Percentiles rank a stretch among this genome's conserved stretches.
phyloP scores from a whole-genome alignment of 2,888 invertebrate genomes.

The Eilema depressum region DNA sequence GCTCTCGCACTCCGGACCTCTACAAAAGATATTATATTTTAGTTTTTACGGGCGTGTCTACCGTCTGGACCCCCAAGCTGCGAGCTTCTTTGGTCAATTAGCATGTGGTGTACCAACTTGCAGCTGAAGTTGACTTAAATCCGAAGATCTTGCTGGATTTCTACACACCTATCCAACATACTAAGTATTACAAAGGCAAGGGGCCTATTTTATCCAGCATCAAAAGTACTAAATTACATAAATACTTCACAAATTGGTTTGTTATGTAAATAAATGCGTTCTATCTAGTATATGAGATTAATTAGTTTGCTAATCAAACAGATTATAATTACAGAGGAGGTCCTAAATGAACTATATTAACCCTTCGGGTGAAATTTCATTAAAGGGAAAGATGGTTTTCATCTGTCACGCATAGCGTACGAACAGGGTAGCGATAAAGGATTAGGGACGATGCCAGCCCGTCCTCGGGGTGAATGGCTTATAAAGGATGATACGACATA shows the following conservation, averaged over 20 bases:
- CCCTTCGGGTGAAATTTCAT: conserved; percentile 44
- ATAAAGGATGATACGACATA: conserved; percentile 62
- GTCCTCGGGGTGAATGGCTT: conserved; percentile 60
- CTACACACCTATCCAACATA: too few species aligned
- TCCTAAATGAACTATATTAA: conserved; percentile 27
- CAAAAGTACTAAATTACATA: too few species aligned
- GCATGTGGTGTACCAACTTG: too few species aligned
- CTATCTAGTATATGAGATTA: neutral
- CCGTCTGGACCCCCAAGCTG: too few species aligned
- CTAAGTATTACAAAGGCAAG: too few species aligned
- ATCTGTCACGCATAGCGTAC: conserved; percentile 53
- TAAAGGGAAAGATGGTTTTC: conserved; percentile 46
- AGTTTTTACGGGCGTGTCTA: too few species aligned
- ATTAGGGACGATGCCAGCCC: conserved; percentile 49
- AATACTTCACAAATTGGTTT: neutral
- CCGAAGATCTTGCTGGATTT: too few species aligned
- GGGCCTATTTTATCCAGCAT: too few species aligned
- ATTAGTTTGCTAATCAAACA: conserved; percentile 3
- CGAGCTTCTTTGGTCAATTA: too few species aligned
- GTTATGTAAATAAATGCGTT: neutral
- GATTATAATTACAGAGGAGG: conserved; percentile 31
- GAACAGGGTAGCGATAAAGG: conserved; percentile 50
- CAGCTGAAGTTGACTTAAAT: too few species aligned
- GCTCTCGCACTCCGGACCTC: too few species aligned
- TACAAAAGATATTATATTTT: too few species aligned